Evolutionary conservation across 2,797 vertebrate genomes (phyloP), one percentile per base, ranked within the genome.

Genomic region (Siniperca undulata): DNA sequence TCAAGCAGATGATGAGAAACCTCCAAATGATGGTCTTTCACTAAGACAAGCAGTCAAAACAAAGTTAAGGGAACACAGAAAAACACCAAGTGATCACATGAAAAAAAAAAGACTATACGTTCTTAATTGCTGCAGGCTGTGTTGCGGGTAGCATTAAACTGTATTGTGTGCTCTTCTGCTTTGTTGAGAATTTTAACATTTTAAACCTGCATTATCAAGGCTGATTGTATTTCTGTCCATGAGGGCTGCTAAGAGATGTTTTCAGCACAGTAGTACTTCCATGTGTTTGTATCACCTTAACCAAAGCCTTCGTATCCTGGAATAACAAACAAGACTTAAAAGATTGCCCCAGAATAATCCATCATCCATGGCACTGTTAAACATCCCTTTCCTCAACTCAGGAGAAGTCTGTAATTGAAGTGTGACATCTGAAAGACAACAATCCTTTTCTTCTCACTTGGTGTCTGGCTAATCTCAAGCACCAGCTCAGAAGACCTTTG

Each of bases 31-130:
- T 91, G 94, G 95, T 95, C 93, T 95, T 95, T 95, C 93, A 94
- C 92, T 89, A 92, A 96, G 95, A 96, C 95, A 95, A 96, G 95
- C 93, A 95, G 96, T 96, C 95, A 95, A 96, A 96, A 96, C 95
- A 96, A 95, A 94, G 94, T 94, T 89, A 95, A 93, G 94, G 89
- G 93, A 95, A 95, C 93, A 93, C 93, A 93, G 92, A 95, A 94
- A 93, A 95, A 92, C 92, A 91, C 84, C 88, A 77, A 88, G 88
- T 72, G 81, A 92, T 92, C 93, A 76, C 89, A 86, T 92, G 90
- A 94, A 91, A 91, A 81, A 91, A 81, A 64, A 86, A 72, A 73
- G 84, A 83, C 92, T 74, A 61, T 90, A 86, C 77, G 30, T 78
- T 85, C 67, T 85, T 94, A 93, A 93, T 91, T 90, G 87, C 86